phyloP scores from a whole-genome alignment of 2,888 invertebrate species.

The Noctua comes region DNA sequence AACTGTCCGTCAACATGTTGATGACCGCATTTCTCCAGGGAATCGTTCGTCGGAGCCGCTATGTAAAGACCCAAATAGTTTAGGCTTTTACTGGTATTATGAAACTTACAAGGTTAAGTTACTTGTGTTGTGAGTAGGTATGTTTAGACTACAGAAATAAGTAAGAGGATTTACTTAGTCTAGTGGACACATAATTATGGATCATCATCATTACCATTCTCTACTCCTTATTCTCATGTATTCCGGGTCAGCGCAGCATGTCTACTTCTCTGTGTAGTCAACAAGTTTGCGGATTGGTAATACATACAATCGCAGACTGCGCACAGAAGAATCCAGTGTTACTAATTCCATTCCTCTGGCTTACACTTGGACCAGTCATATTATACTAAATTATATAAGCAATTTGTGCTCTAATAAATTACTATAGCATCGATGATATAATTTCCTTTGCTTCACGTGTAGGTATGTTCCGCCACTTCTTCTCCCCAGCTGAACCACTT shows the following conservation, averaged over 20 bases:
- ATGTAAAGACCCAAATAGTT: slow-evolving; percentile 32
- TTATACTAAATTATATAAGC: no score
- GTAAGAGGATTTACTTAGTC: background rate
- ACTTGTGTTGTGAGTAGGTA: background rate
- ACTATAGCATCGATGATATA: no score
- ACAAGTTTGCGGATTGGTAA: no score
- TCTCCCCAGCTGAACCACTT: no score
- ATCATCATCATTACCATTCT: background rate
- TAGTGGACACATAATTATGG: background rate
- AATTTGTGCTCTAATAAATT: no score
- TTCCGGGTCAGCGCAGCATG: background rate
- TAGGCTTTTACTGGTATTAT: slow-evolving; percentile 20
- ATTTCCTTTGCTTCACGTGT: no score
- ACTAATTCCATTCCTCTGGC: background rate
- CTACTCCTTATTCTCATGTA: background rate
- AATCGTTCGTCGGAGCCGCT: slow-evolving; percentile 10
- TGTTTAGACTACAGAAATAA: background rate
- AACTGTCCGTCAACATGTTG: slow-evolving; percentile 52
- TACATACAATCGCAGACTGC: no score
- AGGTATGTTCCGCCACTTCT: no score
- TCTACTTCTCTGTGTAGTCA: background rate
- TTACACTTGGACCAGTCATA: background rate
- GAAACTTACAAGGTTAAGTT: slow-evolving; percentile 16
- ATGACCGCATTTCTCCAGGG: slow-evolving; percentile 50
- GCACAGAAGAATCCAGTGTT: no score